A percentile compares a stretch with the other conserved stretches of the same genome.
Conservation (phyloP, 2,113 vertebrate genomes). For the Cyanoramphus novaezelandiae region DNA sequence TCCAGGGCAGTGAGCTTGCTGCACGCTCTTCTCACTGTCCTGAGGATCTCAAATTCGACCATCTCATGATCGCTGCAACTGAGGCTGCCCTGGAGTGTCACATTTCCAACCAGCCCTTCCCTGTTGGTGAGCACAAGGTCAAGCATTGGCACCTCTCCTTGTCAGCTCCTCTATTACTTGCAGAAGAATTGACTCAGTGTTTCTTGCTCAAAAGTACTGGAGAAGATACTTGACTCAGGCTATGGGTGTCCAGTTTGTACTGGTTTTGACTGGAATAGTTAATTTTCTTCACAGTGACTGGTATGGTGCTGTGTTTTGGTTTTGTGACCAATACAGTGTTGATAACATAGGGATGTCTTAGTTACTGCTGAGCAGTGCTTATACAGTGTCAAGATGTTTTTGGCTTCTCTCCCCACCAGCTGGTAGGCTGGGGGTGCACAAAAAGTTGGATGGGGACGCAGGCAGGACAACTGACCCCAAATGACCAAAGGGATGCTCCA, state of each 20-base stretch:
- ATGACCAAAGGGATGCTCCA: background rate
- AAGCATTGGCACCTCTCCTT: no score
- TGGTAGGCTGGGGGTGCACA: rapidly evolving
- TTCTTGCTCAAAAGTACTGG: background rate
- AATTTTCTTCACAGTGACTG: background rate
- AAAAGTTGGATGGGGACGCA: background rate
- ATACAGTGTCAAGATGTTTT: background rate
- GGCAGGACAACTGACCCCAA: background rate
- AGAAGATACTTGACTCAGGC: background rate
- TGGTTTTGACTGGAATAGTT: background rate
- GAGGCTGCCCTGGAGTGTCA: no score
- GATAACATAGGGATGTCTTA: background rate
- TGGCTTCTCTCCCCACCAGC: background rate
- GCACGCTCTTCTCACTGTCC: no score
- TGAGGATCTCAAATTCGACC: no score
- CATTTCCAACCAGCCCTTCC: no score
- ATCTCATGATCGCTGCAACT: no score
- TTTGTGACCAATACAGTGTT: background rate
- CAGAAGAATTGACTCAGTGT: background rate
- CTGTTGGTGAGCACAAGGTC: no score
- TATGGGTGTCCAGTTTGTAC: background rate
- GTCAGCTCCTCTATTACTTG: no score
- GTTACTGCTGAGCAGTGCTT: background rate
- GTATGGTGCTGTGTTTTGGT: background rate
- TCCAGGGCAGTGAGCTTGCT: no score